A percentile compares a stretch with the other conserved stretches of the same genome.
These are phyloP conservation scores for Anguilla pacifica DNA, from an alignment of 2,797 vertebrate species.

Conservation along the genomic window DNA sequence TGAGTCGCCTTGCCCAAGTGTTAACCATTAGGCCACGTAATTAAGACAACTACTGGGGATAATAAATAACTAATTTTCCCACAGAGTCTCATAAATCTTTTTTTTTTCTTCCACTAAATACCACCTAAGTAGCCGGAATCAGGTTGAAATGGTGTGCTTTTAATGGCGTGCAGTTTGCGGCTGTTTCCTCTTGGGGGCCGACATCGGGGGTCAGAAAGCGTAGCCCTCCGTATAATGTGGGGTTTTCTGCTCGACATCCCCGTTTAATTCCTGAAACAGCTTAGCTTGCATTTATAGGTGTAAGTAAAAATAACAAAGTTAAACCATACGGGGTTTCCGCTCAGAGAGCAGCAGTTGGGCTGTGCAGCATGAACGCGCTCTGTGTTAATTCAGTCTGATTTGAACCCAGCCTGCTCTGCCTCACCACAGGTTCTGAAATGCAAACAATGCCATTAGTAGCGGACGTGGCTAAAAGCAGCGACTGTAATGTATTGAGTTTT, in stretches of 20 bases:
- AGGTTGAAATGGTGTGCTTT: constrained; percentile 19
- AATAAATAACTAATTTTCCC: constrained; percentile 25
- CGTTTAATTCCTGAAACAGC: background rate
- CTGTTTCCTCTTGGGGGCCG: background rate
- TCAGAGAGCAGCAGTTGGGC: background rate
- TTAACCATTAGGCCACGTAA: constrained; percentile 25
- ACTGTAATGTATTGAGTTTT: background rate
- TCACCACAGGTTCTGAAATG: background rate
- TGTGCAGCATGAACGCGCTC: background rate
- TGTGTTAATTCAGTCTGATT: background rate
- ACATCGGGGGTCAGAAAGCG: background rate
- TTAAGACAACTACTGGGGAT: constrained; percentile 27
- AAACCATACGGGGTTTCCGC: background rate
- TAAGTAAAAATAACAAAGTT: background rate
- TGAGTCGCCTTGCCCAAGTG: constrained; percentile 17
- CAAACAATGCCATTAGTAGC: background rate
- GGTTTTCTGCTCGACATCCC: background rate
- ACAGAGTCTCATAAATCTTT: constrained; percentile 19
- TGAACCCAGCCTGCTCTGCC: background rate
- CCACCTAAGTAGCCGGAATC: constrained; percentile 16
- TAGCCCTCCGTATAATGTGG: background rate
- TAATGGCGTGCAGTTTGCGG: background rate
- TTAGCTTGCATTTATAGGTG: background rate
- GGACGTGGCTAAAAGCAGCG: background rate
- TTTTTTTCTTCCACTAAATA: constrained; percentile 26